phyloP scores from a whole-genome alignment of 1,140 invertebrate species.

The Microplitis mediator region DNA sequence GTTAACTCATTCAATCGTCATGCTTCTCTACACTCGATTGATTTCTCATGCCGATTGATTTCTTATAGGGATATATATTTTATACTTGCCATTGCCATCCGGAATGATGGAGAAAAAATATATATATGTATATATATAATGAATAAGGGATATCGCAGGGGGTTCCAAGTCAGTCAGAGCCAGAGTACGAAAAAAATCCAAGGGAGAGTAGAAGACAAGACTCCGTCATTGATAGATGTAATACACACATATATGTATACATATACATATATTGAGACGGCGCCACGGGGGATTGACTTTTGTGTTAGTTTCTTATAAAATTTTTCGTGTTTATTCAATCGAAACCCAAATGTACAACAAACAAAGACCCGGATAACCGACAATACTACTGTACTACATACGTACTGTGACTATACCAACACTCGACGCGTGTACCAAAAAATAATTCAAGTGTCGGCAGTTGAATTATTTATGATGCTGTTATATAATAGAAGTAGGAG shows the following conservation, averaged over 20 bases:
- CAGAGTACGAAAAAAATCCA: background rate
- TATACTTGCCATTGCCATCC: background rate
- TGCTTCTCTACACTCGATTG: slow-evolving; percentile 15
- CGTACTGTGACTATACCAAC: too few species aligned
- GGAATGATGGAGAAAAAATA: background rate
- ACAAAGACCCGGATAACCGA: background rate
- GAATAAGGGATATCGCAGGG: background rate
- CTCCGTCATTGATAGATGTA: background rate
- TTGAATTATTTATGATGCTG: too few species aligned
- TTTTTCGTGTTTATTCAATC: background rate
- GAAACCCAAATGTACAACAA: background rate
- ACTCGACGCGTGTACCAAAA: too few species aligned
- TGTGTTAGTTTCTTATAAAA: background rate
- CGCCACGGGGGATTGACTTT: background rate
- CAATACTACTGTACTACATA: background rate
- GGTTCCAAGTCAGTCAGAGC: background rate
- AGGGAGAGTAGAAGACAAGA: background rate
- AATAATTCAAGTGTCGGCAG: too few species aligned
- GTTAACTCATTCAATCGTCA: slow-evolving; percentile 11
- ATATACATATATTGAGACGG: background rate
- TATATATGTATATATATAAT: too few species aligned
- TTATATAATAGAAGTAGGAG: too few species aligned
- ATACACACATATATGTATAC: too few species aligned
- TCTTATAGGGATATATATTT: background rate
- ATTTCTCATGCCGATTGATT: slow-evolving; percentile 10